Evolutionary conservation across 2,113 vertebrate species (phyloP).

Genomic region (Calyptomena viridis): DNA sequence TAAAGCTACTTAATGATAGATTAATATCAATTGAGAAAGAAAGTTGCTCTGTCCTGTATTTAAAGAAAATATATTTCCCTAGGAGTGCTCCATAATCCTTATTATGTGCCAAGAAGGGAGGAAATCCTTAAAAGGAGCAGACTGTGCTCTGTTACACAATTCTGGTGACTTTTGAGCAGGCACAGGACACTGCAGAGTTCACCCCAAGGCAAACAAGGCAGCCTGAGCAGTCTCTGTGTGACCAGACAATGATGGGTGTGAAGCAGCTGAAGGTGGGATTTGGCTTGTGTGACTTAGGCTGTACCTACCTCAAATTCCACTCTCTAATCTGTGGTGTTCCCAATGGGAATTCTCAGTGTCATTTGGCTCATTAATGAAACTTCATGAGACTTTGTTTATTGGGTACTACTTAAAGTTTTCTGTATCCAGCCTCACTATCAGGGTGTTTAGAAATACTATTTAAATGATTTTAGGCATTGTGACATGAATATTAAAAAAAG

Average conservation of each 20-base stretch:
- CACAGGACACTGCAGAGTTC: background rate
- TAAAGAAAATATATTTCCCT: background rate
- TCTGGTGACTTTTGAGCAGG: background rate
- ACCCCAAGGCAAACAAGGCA: background rate
- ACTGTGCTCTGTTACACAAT: background rate
- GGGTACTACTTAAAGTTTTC: background rate
- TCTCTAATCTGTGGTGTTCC: background rate
- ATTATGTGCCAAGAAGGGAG: background rate
- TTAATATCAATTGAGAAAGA: background rate
- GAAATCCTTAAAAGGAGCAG: background rate
- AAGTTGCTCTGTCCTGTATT: background rate
- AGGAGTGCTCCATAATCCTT: background rate
- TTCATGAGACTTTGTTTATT: background rate
- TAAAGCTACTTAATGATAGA: background rate
- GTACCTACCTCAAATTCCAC: background rate
- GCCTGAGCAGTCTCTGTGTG: background rate
- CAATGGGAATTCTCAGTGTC: too few relatives aligned
- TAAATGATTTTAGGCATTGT: background rate
- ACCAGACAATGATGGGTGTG: background rate
- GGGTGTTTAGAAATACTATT: background rate
- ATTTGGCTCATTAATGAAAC: background rate
- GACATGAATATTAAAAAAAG: background rate
- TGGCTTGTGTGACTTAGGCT: background rate
- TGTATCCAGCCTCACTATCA: background rate
- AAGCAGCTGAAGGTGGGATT: background rate